Evolutionary conservation across 1,140 invertebrate species (phyloP), one percentile per base, ranked within the genome.

Genomic region (Pseudomyrmex dendroicus): DNA sequence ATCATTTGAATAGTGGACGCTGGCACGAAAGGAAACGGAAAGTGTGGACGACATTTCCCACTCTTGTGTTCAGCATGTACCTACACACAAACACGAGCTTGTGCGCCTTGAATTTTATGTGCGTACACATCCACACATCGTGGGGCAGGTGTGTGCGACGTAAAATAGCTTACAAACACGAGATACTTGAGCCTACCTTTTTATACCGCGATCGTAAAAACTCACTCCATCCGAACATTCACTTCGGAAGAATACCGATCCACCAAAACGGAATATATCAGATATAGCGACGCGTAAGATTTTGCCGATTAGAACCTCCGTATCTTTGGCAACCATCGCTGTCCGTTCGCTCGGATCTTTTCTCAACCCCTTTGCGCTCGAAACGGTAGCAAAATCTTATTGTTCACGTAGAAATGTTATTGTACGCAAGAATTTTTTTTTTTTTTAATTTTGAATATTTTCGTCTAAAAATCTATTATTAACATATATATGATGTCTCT

Each of bases 1-100:
- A 86, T 91, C 86, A 91, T 92, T 92, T 92, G 86, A 92, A 93
- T 93, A 90, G 92, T 91, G 88, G 91, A 85, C 86, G 85, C 74
- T 86, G 73, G 86, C 88, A 90, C 90, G 84, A 90, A 86, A 92
- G 87, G 35, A 35, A 35, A 62, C 77, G 84, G 85, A 86, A 85
- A 59, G 35, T 10, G 13, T 48, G 35, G 35, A 35, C 52, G 15
- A 72, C 44, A 13, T 35, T 15, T 48, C 22, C 62, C 15, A 13
- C 0, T 72, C 48, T 72, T 20, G 72, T 64, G 72, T 64, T 61
- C 72, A 3, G 46, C 48, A 22, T 13, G 59, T n/a, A 20, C 13
- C 66, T 50, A 0, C 63, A 73, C 67, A 50, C 44, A 63, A 84
- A 62, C 4, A 50, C 50, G 13, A 12, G 12, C 35, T 7, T 64